Percentiles rank a stretch among this genome's conserved stretches.
phyloP scores from a whole-genome alignment of 2,797 vertebrate genomes.

The Poecile montanus region DNA sequence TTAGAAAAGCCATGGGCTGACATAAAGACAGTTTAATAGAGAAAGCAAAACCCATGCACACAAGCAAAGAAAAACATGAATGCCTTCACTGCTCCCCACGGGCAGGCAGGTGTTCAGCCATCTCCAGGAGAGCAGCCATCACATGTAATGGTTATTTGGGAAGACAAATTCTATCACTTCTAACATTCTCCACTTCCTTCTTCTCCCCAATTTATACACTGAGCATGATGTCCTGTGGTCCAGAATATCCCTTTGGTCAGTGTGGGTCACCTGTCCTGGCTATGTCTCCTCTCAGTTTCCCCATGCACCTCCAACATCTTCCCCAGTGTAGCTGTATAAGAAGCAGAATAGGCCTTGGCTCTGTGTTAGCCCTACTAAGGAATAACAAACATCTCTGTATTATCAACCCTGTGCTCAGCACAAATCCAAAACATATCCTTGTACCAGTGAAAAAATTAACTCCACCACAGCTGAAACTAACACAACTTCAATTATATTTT shows the following conservation, averaged over 20 bases:
- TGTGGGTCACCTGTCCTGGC: background rate
- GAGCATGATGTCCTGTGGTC: fast-evolving
- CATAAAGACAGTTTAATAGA: background rate
- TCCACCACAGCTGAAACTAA: background rate
- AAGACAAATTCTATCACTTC: background rate
- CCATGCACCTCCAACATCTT: fast-evolving
- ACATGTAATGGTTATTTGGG: too few relatives aligned
- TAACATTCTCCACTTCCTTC: background rate
- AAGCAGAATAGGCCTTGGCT: background rate
- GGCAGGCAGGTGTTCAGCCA: background rate
- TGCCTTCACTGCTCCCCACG: background rate
- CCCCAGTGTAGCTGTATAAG: fast-evolving
- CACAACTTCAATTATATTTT: background rate
- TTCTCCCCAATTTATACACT: background rate
- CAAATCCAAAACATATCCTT: background rate
- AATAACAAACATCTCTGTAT: background rate
- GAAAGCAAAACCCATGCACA: background rate
- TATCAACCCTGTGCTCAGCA: background rate
- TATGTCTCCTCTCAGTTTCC: fast-evolving
- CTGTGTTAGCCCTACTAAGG: background rate
- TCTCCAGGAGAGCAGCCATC: background rate
- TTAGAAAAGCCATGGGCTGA: background rate
- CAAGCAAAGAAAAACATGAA: background rate
- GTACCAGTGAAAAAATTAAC: background rate
- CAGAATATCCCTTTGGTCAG: background rate